Evolutionary conservation across 2,888 invertebrate genomes (phyloP).

Genomic region (Papilio gigon): DNA sequence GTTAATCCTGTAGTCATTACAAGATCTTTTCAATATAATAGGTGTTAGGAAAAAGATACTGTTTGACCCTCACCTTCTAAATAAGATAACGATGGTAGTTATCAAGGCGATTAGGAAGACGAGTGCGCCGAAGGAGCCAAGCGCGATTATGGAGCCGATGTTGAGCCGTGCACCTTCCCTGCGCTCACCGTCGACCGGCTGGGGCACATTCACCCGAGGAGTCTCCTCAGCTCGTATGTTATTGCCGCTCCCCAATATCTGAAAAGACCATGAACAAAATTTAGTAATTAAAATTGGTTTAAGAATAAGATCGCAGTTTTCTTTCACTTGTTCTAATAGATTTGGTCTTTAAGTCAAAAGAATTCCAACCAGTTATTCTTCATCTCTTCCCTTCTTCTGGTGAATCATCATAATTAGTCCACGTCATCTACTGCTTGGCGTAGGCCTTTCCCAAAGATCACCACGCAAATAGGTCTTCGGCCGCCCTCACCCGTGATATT

Average conservation of each 20-base stretch:
- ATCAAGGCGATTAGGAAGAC: conserved; percentile 94
- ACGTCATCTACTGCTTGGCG: no score
- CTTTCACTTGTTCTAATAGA: no score
- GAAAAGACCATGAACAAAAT: conserved; percentile 27
- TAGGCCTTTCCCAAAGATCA: no score
- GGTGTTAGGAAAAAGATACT: conserved; percentile 21
- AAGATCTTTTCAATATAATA: not conserved
- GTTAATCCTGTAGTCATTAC: not conserved
- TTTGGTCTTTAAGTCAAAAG: no score
- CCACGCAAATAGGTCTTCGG: no score
- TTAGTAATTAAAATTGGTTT: not conserved
- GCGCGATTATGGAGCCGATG: conserved; percentile 92
- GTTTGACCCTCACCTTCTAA: conserved; percentile 86
- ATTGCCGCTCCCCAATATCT: conserved; percentile 79
- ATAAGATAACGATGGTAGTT: conserved; percentile 93
- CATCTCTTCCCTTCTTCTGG: no score
- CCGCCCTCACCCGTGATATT: no score
- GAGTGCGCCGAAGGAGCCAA: conserved; percentile 95
- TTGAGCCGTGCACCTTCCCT: conserved; percentile 88
- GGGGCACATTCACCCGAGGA: conserved; percentile 86
- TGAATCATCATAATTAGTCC: no score
- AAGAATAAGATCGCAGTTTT: no score
- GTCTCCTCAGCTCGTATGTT: conserved; percentile 85
- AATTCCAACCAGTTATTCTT: no score
- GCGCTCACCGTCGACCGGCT: conserved; percentile 84